Evolutionary conservation across 2,797 vertebrate genomes (phyloP).

Genomic region (Serranus cabrilla): DNA sequence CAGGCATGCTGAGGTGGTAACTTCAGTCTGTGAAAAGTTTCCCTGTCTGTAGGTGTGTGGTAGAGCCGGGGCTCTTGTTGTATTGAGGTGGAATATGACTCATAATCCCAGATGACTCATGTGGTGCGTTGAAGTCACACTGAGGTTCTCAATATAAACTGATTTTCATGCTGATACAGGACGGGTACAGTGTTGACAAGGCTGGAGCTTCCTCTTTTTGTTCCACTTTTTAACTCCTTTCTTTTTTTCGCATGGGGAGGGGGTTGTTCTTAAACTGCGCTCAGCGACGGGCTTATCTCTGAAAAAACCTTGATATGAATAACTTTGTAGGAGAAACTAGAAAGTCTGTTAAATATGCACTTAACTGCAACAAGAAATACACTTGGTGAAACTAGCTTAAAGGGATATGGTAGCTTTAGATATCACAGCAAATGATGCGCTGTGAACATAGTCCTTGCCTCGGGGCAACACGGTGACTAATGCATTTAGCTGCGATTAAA

Average conservation of each 20-base stretch:
- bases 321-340: conserved; percentile 48
- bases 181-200: conserved; percentile 44
- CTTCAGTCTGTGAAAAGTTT: conserved; percentile 73
- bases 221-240: conserved; percentile 52
- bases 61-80: conserved; percentile 51
- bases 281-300: conserved; percentile 56
- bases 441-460: conserved; percentile 67
- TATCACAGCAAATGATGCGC: conserved; percentile 73
- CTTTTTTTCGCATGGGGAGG: neutral
- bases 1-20: conserved; percentile 45
- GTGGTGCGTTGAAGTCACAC: conserved; percentile 61
- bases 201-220: conserved; percentile 51
- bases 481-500: conserved; percentile 79
- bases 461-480: conserved; percentile 74
- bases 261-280: conserved; percentile 23
- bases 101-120: conserved; percentile 77
- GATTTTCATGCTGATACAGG: conserved; percentile 57
- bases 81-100: conserved; percentile 73
- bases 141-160: conserved; percentile 52
- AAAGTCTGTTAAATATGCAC: conserved; percentile 67
- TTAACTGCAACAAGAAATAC: conserved; percentile 63
- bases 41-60: conserved; percentile 74
- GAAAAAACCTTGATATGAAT: conserved; percentile 63
- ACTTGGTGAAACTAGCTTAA: conserved; percentile 60
- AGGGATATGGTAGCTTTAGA: conserved; percentile 70